These are phyloP conservation scores for Acanthaster planci DNA, from an alignment of 35 echinoderm and acorn worm species.

Conservation along the genomic window DNA sequence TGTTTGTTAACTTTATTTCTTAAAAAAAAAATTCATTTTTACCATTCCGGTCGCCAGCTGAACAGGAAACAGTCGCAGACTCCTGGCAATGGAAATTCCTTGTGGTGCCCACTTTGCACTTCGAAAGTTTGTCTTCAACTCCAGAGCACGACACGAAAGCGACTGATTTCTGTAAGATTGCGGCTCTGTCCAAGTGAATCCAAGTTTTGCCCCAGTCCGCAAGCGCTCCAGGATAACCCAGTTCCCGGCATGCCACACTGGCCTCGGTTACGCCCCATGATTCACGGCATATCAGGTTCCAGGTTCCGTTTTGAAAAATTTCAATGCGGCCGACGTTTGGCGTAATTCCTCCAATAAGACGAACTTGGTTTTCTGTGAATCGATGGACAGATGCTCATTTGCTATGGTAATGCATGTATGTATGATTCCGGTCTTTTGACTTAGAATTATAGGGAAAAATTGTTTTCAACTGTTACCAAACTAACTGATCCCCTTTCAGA, in stretches of 20 bases:
- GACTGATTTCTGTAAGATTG: not conserved
- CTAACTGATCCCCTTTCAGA: no score
- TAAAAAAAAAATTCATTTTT: no score
- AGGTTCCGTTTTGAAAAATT: not conserved
- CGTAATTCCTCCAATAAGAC: slow-evolving; percentile 1
- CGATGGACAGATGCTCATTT: no score
- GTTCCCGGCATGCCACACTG: slow-evolving; percentile 3
- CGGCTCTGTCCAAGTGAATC: not conserved
- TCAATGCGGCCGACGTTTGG: not conserved
- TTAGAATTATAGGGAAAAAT: no score
- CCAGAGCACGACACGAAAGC: not conserved
- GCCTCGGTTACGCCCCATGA: not conserved
- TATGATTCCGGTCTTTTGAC: no score
- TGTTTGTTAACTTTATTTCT: no score
- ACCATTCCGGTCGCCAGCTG: not conserved
- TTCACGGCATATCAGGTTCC: not conserved
- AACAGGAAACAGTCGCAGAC: not conserved
- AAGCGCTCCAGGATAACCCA: not conserved
- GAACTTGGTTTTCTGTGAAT: not conserved
- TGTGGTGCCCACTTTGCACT: not conserved
- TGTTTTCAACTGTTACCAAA: no score
- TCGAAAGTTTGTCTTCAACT: not conserved
- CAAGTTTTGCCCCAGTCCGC: not conserved
- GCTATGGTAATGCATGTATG: no score
- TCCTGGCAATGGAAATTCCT: not conserved